These are phyloP conservation scores for Zele albiditarsus DNA, from an alignment of 2,888 invertebrate genomes.

Conservation along the genomic window DNA sequence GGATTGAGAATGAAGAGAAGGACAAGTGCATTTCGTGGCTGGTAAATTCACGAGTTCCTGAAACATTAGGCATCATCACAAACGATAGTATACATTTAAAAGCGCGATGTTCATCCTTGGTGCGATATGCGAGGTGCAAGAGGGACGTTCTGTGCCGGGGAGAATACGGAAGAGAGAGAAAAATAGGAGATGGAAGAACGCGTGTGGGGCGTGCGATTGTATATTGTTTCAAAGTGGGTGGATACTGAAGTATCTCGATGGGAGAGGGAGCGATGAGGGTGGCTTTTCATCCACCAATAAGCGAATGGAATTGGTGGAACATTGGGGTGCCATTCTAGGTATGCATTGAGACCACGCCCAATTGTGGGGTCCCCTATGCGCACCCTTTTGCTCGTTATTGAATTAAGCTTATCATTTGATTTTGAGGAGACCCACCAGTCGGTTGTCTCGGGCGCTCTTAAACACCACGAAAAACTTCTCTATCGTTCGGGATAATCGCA, in stretches of 20 bases:
- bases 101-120: conserved; percentile 46
- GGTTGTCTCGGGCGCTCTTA: conserved; percentile 71
- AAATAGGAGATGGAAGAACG: conserved; percentile 31
- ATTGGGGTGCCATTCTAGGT: conserved; percentile 39
- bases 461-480: conserved; percentile 71
- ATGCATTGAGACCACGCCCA: conserved; percentile 43
- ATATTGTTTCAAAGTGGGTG: conserved; percentile 32
- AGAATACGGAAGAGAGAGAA: background rate
- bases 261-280: conserved; percentile 49
- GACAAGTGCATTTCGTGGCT: conserved; percentile 44
- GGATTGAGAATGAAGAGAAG: background rate
- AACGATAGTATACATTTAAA: conserved; percentile 62
- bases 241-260: conserved; percentile 28
- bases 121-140: conserved; percentile 11
- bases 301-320: conserved; percentile 36
- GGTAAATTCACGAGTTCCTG: conserved; percentile 58
- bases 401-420: conserved; percentile 74
- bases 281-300: conserved; percentile 49
- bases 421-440: conserved; percentile 72
- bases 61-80: conserved; percentile 61
- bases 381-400: conserved; percentile 67
- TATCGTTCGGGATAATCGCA: conserved; percentile 70
- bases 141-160: background rate
- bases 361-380: conserved; percentile 35
- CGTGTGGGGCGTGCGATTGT: conserved; percentile 51